These are phyloP conservation scores for Prionailurus bengalensis DNA, from an alignment of 2,113 vertebrate species.

Conservation along the genomic window DNA sequence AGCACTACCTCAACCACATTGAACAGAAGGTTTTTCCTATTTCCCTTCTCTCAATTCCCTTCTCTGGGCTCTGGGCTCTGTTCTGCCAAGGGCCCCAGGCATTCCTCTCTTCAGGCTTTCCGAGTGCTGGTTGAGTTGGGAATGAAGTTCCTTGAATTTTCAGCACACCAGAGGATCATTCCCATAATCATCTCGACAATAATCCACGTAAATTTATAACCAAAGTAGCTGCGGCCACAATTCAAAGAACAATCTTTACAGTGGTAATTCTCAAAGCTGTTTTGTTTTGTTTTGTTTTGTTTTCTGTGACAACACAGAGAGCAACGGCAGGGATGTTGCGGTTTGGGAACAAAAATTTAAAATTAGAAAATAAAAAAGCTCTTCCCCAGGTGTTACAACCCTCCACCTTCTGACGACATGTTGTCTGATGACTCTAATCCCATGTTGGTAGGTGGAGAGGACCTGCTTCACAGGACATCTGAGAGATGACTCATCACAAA, in stretches of 20 bases:
- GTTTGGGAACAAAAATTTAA: not conserved
- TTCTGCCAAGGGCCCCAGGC: not conserved
- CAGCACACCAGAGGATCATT: not conserved
- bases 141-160: not conserved
- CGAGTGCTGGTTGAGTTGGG: not conserved
- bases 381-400: not conserved
- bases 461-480: not conserved
- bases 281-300: not conserved
- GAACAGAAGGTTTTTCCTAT: not conserved
- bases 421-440: not conserved
- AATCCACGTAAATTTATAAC: not conserved
- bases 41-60: not conserved
- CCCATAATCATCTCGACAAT: not conserved
- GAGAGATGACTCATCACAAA: not conserved
- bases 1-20: not conserved
- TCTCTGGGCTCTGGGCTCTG: not conserved
- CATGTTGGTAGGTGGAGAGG: not conserved
- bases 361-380: not conserved
- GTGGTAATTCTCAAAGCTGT: not conserved
- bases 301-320: not conserved
- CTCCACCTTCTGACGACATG: not conserved
- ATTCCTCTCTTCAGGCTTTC: not conserved
- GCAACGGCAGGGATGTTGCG: not conserved
- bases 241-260: slow-evolving; percentile 10
- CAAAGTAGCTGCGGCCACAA: not conserved